These are phyloP conservation scores for Anser cygnoides DNA, from an alignment of 2,113 vertebrate species.

Conservation along the genomic window DNA sequence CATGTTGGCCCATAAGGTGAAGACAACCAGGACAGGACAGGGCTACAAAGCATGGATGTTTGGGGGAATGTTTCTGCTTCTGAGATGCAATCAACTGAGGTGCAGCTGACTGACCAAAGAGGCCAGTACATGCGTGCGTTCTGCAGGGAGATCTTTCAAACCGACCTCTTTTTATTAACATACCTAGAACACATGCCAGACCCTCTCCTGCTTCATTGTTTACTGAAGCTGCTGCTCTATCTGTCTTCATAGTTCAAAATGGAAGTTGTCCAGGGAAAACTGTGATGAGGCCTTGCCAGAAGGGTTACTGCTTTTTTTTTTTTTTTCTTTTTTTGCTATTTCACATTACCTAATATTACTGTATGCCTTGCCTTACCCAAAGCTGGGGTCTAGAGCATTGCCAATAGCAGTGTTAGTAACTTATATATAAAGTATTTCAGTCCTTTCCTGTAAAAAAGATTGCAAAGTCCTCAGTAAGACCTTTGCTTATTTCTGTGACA, in stretches of 20 bases:
- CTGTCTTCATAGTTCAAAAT: background rate
- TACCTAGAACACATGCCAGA: background rate
- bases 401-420: background rate
- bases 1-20: background rate
- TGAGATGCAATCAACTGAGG: background rate
- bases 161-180: background rate
- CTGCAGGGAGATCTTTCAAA: background rate
- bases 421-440: background rate
- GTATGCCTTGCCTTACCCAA: fast-evolving
- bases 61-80: background rate
- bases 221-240: background rate
- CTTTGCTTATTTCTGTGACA: background rate
- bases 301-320: background rate
- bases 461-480: background rate
- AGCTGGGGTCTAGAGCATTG: background rate
- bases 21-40: background rate
- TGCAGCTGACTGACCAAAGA: background rate
- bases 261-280: background rate
- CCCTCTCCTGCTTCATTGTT: background rate
- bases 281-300: background rate
- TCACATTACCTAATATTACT: background rate
- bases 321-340: background rate
- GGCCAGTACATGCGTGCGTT: background rate
- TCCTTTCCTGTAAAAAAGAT: background rate
- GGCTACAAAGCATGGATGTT: background rate